phyloP scores from a whole-genome alignment of 2,113 vertebrate genomes.

The Podarcis cretensis region DNA sequence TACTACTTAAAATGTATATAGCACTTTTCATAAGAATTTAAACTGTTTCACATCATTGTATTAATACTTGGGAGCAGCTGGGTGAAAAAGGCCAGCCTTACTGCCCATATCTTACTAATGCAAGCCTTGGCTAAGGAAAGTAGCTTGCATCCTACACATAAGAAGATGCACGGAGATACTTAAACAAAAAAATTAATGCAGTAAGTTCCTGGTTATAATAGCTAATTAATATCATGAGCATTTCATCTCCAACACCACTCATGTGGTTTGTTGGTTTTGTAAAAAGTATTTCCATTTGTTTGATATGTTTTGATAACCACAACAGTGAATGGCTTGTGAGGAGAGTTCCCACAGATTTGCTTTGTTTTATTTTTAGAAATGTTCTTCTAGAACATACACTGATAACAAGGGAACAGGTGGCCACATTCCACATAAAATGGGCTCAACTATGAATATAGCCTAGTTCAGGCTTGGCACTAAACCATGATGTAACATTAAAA shows the following conservation, averaged over 20 bases:
- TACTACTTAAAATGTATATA: neutral
- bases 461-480: neutral
- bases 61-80: neutral
- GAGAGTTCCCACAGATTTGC: neutral
- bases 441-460: neutral
- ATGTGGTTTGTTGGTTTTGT: neutral
- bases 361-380: neutral
- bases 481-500: neutral
- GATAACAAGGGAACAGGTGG: neutral
- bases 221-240: neutral
- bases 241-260: neutral
- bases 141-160: neutral
- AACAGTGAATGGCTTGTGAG: neutral
- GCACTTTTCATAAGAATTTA: neutral
- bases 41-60: neutral
- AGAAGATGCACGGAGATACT: neutral
- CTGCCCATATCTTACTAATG: neutral
- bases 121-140: neutral
- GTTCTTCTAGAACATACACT: neutral
- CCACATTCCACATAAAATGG: neutral
- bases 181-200: neutral
- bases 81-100: neutral
- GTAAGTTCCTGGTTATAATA: neutral
- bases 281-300: neutral
- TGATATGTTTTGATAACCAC: neutral